Evolutionary conservation across 2,113 vertebrate species (phyloP), one percentile per base, ranked within the genome.

Genomic region (Myiagra hebetior): DNA sequence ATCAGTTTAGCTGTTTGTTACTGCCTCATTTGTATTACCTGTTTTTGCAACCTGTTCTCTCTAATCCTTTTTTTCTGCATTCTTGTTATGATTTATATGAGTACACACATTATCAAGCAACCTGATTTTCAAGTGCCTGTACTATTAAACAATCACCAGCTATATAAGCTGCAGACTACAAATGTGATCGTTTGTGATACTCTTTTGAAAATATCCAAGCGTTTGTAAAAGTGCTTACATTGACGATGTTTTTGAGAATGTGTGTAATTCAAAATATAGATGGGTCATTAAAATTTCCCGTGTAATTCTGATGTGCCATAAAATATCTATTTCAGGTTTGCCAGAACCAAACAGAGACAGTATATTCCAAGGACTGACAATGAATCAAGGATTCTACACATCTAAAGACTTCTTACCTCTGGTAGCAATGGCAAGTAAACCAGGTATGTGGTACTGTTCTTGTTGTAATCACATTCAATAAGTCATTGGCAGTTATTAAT

Each of bases 361-460:
- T 46, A 98, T 99, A 87, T 99, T 99, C 91, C 84, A 98, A 90
- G 98, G 97, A 88, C 95, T 99, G 88, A 98, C 93, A 26, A 95
- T 95, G 76, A 98, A 98, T 76, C 98, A 99, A 86, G 99, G 99
- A 26, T 99, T 99, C 97, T 99, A 98, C 86, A 99, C 98, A 27
- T 99, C 99, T 50, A 99, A 99, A 97, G 98, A 99, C 93, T 99
- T 99, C 75, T 94, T 99, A 80, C 99, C 99, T 44, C 97, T 99
- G 88, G 99, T 99, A 87, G 98, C 99, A 59, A 98, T 98, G 97
- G 98, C 98, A 92, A 99, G 99, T 97, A 99, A 99, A 98, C 96
- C 96, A 98, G 99, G 99, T 99, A 87, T 59, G 96, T 76, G 31
- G 23, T 15, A 20, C 6, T 8, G 30, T 16, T 95, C 86, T n/a